Evolutionary conservation across 2,888 invertebrate species (phyloP).

Genomic region (Torymus auratus): DNA sequence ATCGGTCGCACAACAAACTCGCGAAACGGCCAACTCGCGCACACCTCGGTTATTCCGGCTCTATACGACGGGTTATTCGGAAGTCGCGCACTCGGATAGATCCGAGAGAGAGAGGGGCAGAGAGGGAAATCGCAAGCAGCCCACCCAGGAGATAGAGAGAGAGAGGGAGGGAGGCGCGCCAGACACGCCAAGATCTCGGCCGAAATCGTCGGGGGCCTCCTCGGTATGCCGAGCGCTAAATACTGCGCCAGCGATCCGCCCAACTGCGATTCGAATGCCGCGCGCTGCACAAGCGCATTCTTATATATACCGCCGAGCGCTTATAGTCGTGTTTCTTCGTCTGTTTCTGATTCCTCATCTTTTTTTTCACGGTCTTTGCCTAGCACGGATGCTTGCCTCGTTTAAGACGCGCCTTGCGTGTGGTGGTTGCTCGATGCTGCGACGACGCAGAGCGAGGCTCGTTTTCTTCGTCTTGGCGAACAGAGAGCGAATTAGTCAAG

Average conservation of each 20-base stretch:
- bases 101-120: neutral
- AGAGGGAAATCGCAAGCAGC: conserved; percentile 15
- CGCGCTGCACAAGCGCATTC: conserved; percentile 29
- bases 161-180: conserved; percentile 50
- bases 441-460: too few relatives aligned
- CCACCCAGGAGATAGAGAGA: conserved; percentile 38
- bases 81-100: neutral
- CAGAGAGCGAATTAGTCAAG: too few relatives aligned
- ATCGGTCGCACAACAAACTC: conserved; percentile 1
- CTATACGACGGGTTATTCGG: conserved; percentile 1
- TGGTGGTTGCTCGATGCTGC: too few relatives aligned
- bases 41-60: conserved; percentile 4
- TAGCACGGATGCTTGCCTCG: conserved; percentile 47
- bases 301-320: conserved; percentile 4
- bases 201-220: conserved; percentile 51
- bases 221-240: conserved; percentile 56
- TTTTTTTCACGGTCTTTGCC: conserved; percentile 50
- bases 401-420: conserved; percentile 8
- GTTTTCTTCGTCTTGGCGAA: neutral
- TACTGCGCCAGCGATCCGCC: conserved; percentile 5
- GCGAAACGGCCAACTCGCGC: too few relatives aligned
- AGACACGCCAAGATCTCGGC: conserved; percentile 61
- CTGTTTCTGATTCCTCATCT: neutral
- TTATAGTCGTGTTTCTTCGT: too few relatives aligned
- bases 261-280: conserved; percentile 15